phyloP scores from a whole-genome alignment of 2,888 invertebrate species.

The Choreutis nemorana region DNA sequence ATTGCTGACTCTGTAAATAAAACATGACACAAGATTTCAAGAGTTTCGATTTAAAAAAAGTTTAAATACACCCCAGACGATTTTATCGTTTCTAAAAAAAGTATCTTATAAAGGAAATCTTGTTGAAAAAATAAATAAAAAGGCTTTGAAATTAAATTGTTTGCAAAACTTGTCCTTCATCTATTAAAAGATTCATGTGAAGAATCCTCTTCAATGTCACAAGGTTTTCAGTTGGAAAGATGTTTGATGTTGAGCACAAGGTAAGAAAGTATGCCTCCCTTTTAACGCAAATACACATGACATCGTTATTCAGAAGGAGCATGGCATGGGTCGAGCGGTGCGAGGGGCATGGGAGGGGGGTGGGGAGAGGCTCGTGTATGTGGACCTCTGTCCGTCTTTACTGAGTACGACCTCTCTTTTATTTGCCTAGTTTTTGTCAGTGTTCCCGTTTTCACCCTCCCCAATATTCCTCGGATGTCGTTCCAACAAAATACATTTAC shows the following conservation, averaged over 20 bases:
- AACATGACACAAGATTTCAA: no score
- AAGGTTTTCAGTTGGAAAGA: conserved; percentile 26
- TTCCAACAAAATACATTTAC: conserved; percentile 33
- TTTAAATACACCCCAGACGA: no score
- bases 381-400: conserved; percentile 29
- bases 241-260: conserved; percentile 20
- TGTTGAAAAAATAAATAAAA: no score
- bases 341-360: no score
- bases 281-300: conserved; percentile 58
- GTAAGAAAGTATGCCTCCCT: conserved; percentile 41
- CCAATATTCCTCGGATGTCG: conserved; percentile 29
- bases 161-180: no score
- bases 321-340: no score
- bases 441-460: conserved; percentile 29
- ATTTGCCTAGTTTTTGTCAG: conserved; percentile 47
- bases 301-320: conserved; percentile 51
- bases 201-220: conserved; percentile 35
- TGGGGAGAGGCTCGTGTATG: conserved; percentile 30
- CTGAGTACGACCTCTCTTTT: conserved; percentile 45
- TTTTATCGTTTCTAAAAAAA: no score
- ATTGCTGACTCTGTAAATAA: no score
- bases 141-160: no score
- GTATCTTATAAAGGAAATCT: no score
- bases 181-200: conserved; percentile 40
- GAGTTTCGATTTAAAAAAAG: no score